Base-by-base conservation (phyloP, 2,888 invertebrate species). In the Gerris lacustris region DNA sequence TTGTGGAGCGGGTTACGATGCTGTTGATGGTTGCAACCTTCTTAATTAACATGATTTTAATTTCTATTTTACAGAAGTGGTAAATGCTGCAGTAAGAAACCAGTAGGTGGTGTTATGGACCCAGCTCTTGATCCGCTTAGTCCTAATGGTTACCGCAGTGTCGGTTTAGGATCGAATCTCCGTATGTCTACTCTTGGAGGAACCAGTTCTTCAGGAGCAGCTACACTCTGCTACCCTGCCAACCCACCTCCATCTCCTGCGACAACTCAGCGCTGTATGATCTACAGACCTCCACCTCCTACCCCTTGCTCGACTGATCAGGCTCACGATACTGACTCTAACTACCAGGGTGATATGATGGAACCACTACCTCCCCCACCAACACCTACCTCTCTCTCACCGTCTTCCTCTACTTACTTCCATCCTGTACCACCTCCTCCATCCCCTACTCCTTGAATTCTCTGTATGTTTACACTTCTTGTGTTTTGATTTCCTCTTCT, bases 231-330 rank as follows among this genome's bases (percentile, higher is more conserved):
- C 80, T 92, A 92, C 81, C 92, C 94, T n/a, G 84, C 93, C 62
- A 95, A 95, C 82, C 95, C 95, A 62, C 95, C 95, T 17, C 94
- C 94, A 5, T 90, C 90, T 79, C 95, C 95, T 0, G 93, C 94
- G 15, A 88, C 89, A 0, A 90, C 91, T 0, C 70, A 72, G 64
- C 66, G 68, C 17, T 67, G 66, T 6, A 15, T 45, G 18, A 82
- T 87, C 17, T 88, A 90, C 70, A 85, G 88, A 72, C 88, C 92
- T 0, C 95, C 95, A 6, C 96, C 95, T 44, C 95, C 95, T 11
- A 96, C 96, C 43, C 96, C 96, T 0, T 96, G 94, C 79, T 93
- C 93, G 75, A 95, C 96, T 55, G 96, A 96, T 76, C 92, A 95
- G 75, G 95, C 94, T 77, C 92, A 94, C 80, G 93, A 93, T 80